Conservation (phyloP, 2,888 invertebrate species). For the Orthosia gracilis region DNA sequence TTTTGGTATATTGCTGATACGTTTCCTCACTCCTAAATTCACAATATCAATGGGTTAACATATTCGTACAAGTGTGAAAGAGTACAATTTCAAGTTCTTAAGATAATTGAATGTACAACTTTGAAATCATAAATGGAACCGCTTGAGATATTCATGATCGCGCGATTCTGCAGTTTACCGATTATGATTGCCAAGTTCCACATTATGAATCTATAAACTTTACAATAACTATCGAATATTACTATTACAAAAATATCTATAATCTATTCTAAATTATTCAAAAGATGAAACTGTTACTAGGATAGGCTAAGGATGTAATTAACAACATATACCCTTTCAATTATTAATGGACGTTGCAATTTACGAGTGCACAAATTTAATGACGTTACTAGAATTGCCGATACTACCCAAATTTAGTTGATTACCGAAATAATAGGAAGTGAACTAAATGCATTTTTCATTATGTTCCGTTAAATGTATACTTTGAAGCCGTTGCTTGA, state of each 20-base stretch:
- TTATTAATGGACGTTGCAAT: slow-evolving; percentile 79
- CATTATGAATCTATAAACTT: slow-evolving; percentile 76
- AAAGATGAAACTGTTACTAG: slow-evolving; percentile 86
- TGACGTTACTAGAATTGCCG: slow-evolving; percentile 77
- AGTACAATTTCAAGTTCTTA: slow-evolving; percentile 85
- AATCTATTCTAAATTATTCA: slow-evolving; percentile 88
- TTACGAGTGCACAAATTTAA: slow-evolving; percentile 74
- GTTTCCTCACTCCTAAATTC: slow-evolving; percentile 89
- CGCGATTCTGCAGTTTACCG: slow-evolving; percentile 45
- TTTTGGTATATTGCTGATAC: slow-evolving; percentile 91
- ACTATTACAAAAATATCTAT: slow-evolving; percentile 91
- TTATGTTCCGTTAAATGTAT: slow-evolving; percentile 55
- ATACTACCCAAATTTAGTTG: slow-evolving; percentile 79
- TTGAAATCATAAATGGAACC: slow-evolving; percentile 67
- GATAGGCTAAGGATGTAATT: slow-evolving; percentile 89
- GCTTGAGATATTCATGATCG: slow-evolving; percentile 45
- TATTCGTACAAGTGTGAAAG: slow-evolving; percentile 83
- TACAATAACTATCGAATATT: slow-evolving; percentile 86
- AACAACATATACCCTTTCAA: slow-evolving; percentile 88
- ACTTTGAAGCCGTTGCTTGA: slow-evolving; percentile 54
- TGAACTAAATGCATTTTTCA: slow-evolving; percentile 83
- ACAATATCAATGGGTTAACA: slow-evolving; percentile 86
- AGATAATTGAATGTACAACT: slow-evolving; percentile 70
- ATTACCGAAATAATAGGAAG: slow-evolving; percentile 74
- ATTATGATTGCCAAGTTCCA: slow-evolving; percentile 73